phyloP scores from a whole-genome alignment of 2,797 vertebrate genomes.

The Esox masquinongy region DNA sequence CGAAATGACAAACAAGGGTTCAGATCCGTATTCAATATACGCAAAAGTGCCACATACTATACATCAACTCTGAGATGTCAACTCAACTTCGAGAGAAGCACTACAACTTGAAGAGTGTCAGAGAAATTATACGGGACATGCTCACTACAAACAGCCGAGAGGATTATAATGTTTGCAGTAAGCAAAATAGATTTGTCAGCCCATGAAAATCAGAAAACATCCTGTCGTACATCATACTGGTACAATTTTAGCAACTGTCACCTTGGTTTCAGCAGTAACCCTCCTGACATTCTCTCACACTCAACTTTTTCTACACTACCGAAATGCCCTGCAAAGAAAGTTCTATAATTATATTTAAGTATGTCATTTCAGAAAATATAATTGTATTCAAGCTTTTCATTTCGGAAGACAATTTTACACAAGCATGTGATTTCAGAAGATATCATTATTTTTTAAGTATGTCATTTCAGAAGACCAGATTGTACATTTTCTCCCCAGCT shows the following conservation, averaged over 20 bases:
- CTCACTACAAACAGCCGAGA: constrained; percentile 54
- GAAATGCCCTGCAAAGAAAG: neutral
- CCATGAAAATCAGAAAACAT: constrained; percentile 2
- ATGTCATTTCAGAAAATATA: neutral
- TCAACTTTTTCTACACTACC: neutral
- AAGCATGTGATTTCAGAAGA: too few relatives aligned
- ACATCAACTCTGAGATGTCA: too few relatives aligned
- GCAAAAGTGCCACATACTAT: neutral
- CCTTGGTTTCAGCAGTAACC: neutral
- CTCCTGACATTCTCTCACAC: neutral
- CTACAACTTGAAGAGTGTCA: constrained; percentile 38
- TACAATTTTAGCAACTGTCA: neutral
- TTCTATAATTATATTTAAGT: neutral
- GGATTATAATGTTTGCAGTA: constrained; percentile 60
- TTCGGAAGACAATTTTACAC: neutral
- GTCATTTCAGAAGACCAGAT: neutral
- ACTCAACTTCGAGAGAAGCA: neutral
- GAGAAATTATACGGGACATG: constrained; percentile 48
- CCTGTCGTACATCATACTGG: neutral
- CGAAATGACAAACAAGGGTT: neutral
- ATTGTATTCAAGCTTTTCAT: neutral
- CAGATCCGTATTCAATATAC: neutral
- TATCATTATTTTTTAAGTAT: neutral
- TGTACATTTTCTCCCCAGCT: neutral
- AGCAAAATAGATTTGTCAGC: constrained; percentile 49